phyloP scores from a whole-genome alignment of 2,113 vertebrate genomes.

The Chunga burmeisteri region DNA sequence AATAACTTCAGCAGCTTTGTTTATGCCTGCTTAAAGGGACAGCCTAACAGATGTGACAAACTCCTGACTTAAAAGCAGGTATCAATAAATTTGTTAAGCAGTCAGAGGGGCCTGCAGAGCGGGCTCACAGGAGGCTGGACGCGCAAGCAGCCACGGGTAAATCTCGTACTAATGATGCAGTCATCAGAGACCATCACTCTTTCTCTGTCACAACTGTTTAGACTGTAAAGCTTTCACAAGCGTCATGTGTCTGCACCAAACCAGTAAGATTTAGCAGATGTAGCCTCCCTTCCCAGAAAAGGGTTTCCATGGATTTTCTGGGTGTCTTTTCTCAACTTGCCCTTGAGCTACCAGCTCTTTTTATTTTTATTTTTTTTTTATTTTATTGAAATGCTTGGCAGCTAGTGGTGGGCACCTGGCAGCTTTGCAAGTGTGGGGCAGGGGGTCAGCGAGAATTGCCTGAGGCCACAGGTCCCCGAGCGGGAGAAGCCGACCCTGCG shows the following conservation, averaged over 20 bases:
- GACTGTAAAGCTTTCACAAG: not conserved
- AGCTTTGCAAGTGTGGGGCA: not conserved
- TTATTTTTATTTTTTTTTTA: not conserved
- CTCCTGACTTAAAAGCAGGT: not conserved
- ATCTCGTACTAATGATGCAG: not conserved
- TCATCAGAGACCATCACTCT: not conserved
- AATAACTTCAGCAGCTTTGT: not conserved
- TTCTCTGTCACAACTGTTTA: not conserved
- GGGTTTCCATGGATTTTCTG: not conserved
- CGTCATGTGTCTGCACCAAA: not conserved
- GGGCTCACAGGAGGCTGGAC: not conserved
- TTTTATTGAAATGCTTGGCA: too few relatives aligned
- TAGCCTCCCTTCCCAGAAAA: not conserved
- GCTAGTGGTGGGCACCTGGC: not conserved
- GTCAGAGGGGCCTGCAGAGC: not conserved
- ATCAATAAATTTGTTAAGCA: not conserved
- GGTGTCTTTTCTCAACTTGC: not conserved
- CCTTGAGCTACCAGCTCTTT: not conserved
- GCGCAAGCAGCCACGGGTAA: rapidly evolving
- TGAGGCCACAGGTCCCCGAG: too few relatives aligned
- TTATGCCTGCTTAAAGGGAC: not conserved
- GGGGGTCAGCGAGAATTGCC: not conserved
- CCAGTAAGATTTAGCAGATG: not conserved
- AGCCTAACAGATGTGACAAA: not conserved
- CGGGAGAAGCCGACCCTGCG: too few relatives aligned